Evolutionary conservation across 2,797 vertebrate genomes (phyloP).

Genomic region (Dipus sagitta): DNA sequence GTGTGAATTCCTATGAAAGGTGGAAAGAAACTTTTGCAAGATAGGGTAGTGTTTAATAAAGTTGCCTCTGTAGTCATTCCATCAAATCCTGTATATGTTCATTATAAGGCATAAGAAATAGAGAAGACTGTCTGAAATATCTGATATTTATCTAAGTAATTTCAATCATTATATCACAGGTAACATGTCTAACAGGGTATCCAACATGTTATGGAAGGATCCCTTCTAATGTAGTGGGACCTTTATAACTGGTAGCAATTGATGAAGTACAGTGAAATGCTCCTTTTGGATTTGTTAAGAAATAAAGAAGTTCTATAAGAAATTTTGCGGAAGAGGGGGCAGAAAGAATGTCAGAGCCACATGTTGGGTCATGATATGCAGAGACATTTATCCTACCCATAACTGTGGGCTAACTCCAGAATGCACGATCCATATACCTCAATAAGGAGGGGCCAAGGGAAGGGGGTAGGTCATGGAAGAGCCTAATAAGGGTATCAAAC

Average conservation of each 20-base stretch:
- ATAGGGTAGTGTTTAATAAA: neutral
- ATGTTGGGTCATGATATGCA: too few relatives aligned
- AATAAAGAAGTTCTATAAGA: neutral
- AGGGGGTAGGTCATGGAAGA: too few relatives aligned
- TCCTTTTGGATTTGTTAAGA: conserved; percentile 18
- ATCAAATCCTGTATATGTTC: neutral
- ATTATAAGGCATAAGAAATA: neutral
- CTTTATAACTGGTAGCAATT: neutral
- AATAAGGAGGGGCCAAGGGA: too few relatives aligned
- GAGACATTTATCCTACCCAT: too few relatives aligned
- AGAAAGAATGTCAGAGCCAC: too few relatives aligned
- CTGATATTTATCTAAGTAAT: neutral
- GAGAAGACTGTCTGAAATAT: neutral
- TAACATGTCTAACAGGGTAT: neutral
- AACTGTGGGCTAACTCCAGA: too few relatives aligned
- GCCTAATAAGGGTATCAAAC: too few relatives aligned
- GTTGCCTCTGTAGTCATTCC: neutral
- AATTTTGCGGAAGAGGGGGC: too few relatives aligned
- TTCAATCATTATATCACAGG: neutral
- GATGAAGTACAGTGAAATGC: neutral
- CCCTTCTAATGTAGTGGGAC: neutral
- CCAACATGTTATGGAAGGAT: neutral
- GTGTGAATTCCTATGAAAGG: neutral
- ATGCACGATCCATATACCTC: too few relatives aligned
- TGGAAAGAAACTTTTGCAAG: neutral